Percentiles rank a stretch among this genome's conserved stretches.
Conservation (phyloP, 2,888 invertebrate species). For the Drosophila kanekoi region DNA sequence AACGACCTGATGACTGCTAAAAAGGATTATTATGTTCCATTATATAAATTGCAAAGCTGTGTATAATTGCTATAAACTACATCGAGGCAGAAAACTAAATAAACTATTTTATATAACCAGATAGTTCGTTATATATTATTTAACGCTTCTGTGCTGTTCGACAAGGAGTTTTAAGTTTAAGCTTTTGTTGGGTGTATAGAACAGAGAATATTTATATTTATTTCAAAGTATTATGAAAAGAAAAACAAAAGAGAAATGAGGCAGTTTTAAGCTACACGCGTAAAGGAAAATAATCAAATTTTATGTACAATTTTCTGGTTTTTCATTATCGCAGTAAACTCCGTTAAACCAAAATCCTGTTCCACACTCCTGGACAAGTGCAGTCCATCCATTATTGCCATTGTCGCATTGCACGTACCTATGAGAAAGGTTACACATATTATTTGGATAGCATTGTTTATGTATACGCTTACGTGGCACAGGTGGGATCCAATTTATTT, state of each 20-base stretch:
- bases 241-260: no score
- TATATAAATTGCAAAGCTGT: not conserved
- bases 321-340: not conserved
- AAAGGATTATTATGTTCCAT: not conserved
- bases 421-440: not conserved
- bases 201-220: not conserved
- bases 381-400: not conserved
- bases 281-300: not conserved
- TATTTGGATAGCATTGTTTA: not conserved
- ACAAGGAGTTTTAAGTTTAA: no score
- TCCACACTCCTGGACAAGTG: rapidly evolving
- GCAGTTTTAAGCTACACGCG: not conserved
- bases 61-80: not conserved
- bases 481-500: conserved; percentile 28
- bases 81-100: no score
- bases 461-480: conserved; percentile 21
- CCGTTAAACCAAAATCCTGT: conserved; percentile 7
- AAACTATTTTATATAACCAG: no score
- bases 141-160: no score
- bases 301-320: conserved; percentile 16
- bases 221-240: not conserved
- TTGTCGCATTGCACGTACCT: conserved; percentile 1
- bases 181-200: no score
- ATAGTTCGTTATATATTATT: no score
- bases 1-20: conserved; percentile 42